Conservation (phyloP, 2,797 vertebrate species). For the Pelochelys cantorii region DNA sequence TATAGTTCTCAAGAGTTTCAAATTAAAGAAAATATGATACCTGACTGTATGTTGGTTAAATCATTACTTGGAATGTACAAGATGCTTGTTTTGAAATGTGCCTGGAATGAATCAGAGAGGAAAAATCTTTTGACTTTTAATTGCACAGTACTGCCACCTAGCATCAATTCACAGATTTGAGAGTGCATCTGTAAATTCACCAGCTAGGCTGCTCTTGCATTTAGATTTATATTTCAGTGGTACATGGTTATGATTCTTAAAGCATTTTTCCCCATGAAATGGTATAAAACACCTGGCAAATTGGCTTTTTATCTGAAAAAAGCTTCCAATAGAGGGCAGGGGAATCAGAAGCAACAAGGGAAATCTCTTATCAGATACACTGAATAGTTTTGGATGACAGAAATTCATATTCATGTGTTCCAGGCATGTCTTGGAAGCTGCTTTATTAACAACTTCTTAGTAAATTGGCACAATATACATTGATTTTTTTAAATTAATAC, state of each 20-base stretch:
- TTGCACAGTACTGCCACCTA: constrained; percentile 83
- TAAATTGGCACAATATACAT: neutral
- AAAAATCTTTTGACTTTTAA: constrained; percentile 62
- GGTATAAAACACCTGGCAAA: neutral
- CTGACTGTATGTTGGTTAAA: constrained; percentile 50
- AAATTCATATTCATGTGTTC: constrained; percentile 50
- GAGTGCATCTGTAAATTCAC: neutral
- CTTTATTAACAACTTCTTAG: neutral
- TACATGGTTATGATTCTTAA: neutral
- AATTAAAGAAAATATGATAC: constrained; percentile 38
- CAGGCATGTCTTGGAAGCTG: constrained; percentile 27
- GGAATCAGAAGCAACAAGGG: neutral
- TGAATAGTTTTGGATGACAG: constrained; percentile 54
- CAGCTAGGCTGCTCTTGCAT: neutral
- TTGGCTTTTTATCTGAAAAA: constrained; percentile 37
- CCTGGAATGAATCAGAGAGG: constrained; percentile 25
- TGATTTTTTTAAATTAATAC: neutral
- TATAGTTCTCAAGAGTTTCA: constrained; percentile 51
- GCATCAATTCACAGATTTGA: constrained; percentile 63
- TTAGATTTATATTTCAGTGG: constrained; percentile 5
- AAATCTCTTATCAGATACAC: constrained; percentile 13
- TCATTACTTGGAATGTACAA: constrained; percentile 36
- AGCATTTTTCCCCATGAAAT: neutral
- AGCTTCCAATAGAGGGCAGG: constrained; percentile 27
- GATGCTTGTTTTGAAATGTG: constrained; percentile 44